Evolutionary conservation across 1,140 invertebrate species (phyloP), one percentile per base, ranked within the genome.

Genomic region (Gryon sp.): DNA sequence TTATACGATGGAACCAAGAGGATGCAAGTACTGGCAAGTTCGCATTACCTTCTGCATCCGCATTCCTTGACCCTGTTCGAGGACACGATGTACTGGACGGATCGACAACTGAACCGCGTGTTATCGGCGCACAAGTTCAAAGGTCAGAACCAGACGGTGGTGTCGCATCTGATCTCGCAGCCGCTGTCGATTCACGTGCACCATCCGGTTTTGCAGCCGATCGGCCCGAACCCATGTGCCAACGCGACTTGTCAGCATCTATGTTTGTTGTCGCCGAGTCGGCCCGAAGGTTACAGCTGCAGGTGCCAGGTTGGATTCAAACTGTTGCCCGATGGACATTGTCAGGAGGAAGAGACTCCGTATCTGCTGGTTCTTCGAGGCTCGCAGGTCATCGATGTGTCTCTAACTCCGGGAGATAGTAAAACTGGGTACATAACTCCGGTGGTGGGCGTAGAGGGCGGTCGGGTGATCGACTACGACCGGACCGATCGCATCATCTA

Each of bases 11-110:
- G 98, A 11, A 93, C 92, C 0, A 95, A 95, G 3, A 89, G 97
- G 19, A 93, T 95, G 59, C 96, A 98, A 89, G 95, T 97, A 0
- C 84, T 98, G 16, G 93, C 95, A 4, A 93, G 93, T 11, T 96
- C 94, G 60, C 95, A 98, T 84, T 99, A 99, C 81, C 87, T 99
- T 0, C 87, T 98, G 0, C 98, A 99, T 90, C 98, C 98, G 0
- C 98, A 99, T 89, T 98, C 97, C 0, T 87, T 99, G 4, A 96
- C 97, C 0, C 89, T 99, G 0, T 97, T 96, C 79, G 95, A 96
- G 86, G 98, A 99, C 78, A 95, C 94, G 0, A 90, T 99, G 48
- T 99, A 98, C 83, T 99, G 98, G 97, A 99, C 97, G 0, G 98
- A 99, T 86, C 90, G 97, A 3, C 96, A 98, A 77, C 87, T 98